Base-by-base conservation (phyloP, 2,113 vertebrate species). In the Sinocyclocheilus maitianheensis region DNA sequence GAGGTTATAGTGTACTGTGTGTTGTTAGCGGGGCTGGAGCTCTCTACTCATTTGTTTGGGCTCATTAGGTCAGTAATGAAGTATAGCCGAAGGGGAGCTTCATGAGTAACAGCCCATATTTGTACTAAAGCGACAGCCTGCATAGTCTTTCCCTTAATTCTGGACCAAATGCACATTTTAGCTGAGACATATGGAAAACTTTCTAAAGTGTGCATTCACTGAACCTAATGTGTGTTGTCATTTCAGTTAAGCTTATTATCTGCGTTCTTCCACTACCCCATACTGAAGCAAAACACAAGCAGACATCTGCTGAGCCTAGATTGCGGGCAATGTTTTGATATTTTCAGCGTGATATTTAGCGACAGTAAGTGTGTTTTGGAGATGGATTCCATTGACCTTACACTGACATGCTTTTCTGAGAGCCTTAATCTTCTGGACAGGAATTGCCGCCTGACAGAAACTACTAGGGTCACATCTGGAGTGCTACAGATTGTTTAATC, bases 51-150 rank as follows among this genome's bases (percentile, higher is more conserved):
- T 86, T 88, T 79, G 84, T 87, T 51, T 83, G 80, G 87, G 77
- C 87, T 88, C 89, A 88, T 90, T 88, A 90, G 87, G 89, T 88
- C 85, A 87, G 89, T 90, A 90, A 90, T 90, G 85, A 85, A 85
- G 79, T 80, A 79, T 77, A 77, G 84, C 87, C 53, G 74, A 86
- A 83, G 87, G 74, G 74, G 18, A 83, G 79, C 58, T 63, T 88
- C 83, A 86, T 67, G 60, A 72, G 77, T 81, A 81, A 84, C 67
- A 65, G 77, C 34, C 22, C 51, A 65, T 85, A 80, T 89, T 87
- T 83, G 86, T 86, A 85, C 55, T 53, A 37, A 79, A 46, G 60
- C 65, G 83, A 79, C 88, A 85, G 86, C 8, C 65, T 83, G 78
- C 74, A 10, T 53, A n/a, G 46, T 65, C 63, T 85, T 81, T 72